These are phyloP conservation scores for Chelmon rostratus DNA, from an alignment of 2,797 vertebrate species.

Conservation along the genomic window DNA sequence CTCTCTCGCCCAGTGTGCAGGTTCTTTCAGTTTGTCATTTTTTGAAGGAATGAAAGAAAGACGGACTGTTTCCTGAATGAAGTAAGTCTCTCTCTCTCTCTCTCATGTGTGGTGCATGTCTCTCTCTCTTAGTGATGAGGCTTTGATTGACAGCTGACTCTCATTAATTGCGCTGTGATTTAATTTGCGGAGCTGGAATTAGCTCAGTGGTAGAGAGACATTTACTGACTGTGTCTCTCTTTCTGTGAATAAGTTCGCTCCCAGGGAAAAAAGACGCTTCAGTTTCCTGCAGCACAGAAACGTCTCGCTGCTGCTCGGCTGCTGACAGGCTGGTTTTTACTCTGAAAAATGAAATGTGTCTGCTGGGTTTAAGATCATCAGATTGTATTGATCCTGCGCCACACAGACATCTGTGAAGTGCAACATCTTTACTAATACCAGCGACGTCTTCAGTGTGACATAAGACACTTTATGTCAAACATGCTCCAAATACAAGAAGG, in stretches of 20 bases:
- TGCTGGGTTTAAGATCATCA: neutral
- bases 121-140: neutral
- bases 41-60: conserved; percentile 67
- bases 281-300: conserved; percentile 35
- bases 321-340: neutral
- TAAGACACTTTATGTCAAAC: too few relatives aligned
- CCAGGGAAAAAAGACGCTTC: conserved; percentile 9
- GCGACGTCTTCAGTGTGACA: neutral
- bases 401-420: neutral
- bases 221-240: conserved; percentile 10
- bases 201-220: conserved; percentile 30
- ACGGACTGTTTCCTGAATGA: conserved; percentile 58
- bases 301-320: neutral
- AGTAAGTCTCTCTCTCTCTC: conserved; percentile 63
- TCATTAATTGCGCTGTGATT: conserved; percentile 59
- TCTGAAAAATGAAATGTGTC: neutral
- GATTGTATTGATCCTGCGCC: neutral
- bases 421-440: neutral
- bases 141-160: conserved; percentile 70
- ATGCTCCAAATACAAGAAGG: too few relatives aligned
- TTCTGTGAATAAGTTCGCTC: conserved; percentile 35
- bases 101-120: neutral
- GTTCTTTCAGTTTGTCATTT: conserved; percentile 48
- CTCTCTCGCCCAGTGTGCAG: conserved; percentile 10
- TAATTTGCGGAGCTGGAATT: conserved; percentile 46